Evolutionary conservation across 2,113 vertebrate genomes (phyloP).

Genomic region (Caranx ignobilis): DNA sequence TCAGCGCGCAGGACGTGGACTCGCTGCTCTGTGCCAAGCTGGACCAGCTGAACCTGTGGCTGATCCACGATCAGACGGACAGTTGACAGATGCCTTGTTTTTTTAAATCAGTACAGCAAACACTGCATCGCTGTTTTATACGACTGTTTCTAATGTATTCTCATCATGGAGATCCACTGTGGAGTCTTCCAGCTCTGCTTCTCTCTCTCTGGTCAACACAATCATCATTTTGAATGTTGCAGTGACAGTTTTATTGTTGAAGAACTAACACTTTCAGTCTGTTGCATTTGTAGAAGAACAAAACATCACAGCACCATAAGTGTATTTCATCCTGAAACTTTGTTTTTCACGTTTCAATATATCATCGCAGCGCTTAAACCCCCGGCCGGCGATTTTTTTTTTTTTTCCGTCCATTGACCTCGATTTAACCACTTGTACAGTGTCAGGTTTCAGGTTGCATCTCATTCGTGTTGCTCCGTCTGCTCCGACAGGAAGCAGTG

Average conservation of each 20-base stretch:
- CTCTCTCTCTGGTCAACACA: conserved; percentile 6
- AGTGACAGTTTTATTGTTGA: conserved; percentile 13
- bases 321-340: conserved; percentile 10
- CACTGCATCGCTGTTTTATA: neutral
- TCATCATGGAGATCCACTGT: conserved; percentile 5
- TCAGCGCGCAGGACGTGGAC: conserved; percentile 83
- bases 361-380: neutral
- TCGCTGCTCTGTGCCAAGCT: conserved; percentile 84
- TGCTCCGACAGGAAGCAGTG: conserved; percentile 6
- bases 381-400: conserved; percentile 5
- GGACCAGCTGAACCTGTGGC: conserved; percentile 78
- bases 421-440: neutral
- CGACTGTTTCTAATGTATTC: neutral
- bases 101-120: neutral
- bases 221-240: conserved; percentile 21
- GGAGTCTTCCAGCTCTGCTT: conserved; percentile 1
- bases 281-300: conserved; percentile 40
- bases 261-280: conserved; percentile 10
- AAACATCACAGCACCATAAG: neutral
- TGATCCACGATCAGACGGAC: conserved; percentile 63
- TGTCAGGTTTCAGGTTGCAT: neutral
- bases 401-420: neutral
- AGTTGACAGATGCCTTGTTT: conserved; percentile 43
- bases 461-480: conserved; percentile 3
- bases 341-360: neutral